Percentiles rank a stretch among this genome's conserved stretches.
Evolutionary conservation across 2,113 vertebrate species (phyloP).

Genomic region (Alosa alosa): DNA sequence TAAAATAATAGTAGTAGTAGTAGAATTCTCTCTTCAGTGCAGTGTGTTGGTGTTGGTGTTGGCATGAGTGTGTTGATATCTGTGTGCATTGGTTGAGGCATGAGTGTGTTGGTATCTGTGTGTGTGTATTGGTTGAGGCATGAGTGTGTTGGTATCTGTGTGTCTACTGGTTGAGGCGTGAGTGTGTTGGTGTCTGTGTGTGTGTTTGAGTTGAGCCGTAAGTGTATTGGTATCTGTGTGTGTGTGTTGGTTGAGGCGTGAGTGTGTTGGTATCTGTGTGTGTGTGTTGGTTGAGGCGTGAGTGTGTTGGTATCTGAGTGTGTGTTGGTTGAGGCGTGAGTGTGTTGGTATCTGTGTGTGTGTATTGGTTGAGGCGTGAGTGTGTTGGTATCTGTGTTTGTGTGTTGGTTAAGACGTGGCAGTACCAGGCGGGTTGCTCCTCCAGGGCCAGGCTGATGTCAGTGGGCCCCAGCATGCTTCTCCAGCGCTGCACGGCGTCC

Average conservation of each 20-base stretch:
- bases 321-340: too few relatives aligned
- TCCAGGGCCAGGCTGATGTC: slow-evolving; percentile 64
- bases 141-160: neutral
- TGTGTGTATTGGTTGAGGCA: neutral
- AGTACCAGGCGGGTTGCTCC: slow-evolving; percentile 67
- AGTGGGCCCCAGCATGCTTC: slow-evolving; percentile 64
- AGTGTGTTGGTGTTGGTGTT: neutral
- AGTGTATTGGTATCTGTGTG: neutral
- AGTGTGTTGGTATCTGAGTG: too few relatives aligned
- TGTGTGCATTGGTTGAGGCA: neutral
- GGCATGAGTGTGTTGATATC: too few relatives aligned
- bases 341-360: too few relatives aligned
- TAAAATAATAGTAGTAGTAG: too few relatives aligned
- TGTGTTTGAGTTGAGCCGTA: neutral
- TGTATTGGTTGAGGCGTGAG: too few relatives aligned
- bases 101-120: neutral
- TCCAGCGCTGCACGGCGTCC: slow-evolving; percentile 69
- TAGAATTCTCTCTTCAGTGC: neutral
- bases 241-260: neutral
- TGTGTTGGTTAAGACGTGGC: neutral
- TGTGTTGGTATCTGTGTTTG: too few relatives aligned
- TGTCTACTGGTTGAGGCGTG: neutral
- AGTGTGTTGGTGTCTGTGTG: neutral
- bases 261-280: too few relatives aligned
- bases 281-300: too few relatives aligned